Base-by-base conservation (phyloP, 2,797 vertebrate species). In the Cossypha niveicapilla region DNA sequence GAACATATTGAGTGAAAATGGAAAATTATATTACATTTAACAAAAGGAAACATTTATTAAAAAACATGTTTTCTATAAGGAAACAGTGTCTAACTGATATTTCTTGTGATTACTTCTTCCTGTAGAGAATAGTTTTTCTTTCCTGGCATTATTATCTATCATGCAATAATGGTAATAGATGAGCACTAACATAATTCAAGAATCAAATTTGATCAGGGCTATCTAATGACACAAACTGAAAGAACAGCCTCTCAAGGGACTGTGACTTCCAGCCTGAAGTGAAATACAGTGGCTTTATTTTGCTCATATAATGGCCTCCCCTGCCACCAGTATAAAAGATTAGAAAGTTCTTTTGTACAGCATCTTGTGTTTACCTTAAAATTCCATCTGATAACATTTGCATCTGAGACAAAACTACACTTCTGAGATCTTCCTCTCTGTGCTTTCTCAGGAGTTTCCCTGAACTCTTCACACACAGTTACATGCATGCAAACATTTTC, bases 11-110 rank as follows among this genome's bases (percentile, higher is more conserved):
- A 94, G 73, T 90, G 62, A 82, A 96, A 71, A 94, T 66, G 35
- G 58, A 86, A 95, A 97, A 93, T 92, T 79, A 66, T 56, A 82
- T 94, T 94, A 61, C 37, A 67, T 93, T 96, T 94, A 95, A 91
- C 83, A 62, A 92, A 88, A 58, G 35, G 70, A 92, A 80, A 73
- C 39, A 73, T 96, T 84, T 93, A 79, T 83, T 77, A 53, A 88
- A 94, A 80, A 81, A 34, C 37, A 12, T 71, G 34, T 67, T 94
- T 91, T 90, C 76, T 81, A 8, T 81, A 71, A 89, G 93, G 91
- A 92, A 62, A 86, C 27, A 82, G 24, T 21, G n/a, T 88, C 81
- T 73, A 77, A 62, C 51, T 78, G 37, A 48, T 87, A 82, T 72
- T 83, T 94, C 72, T 92, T 14, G 5, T 10, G 0, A 54, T 85